Conservation (phyloP, 2,888 invertebrate species). For the Lampropteryx suffumata region DNA sequence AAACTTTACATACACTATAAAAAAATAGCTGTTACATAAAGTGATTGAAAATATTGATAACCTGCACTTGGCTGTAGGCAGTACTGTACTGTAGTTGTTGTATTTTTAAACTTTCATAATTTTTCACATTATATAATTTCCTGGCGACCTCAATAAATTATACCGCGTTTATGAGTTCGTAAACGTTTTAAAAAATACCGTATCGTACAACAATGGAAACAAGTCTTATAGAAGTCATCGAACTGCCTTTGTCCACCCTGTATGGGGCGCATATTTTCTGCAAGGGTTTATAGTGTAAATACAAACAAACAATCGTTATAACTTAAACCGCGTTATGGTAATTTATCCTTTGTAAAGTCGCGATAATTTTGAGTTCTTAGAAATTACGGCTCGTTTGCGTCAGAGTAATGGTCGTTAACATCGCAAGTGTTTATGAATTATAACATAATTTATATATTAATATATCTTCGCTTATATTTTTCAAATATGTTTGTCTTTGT, state of each 20-base stretch:
- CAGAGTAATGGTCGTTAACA: not conserved
- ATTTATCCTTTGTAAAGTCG: slow-evolving; percentile 20
- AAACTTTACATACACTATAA: no score
- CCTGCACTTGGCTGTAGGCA: no score
- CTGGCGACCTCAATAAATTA: slow-evolving; percentile 6
- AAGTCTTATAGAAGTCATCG: slow-evolving; percentile 58
- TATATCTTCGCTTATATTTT: no score
- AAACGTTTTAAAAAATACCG: slow-evolving; percentile 17
- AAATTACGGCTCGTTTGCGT: slow-evolving; percentile 6
- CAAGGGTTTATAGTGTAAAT: slow-evolving; percentile 36
- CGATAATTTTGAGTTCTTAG: slow-evolving; percentile 27
- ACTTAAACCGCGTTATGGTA: slow-evolving; percentile 24
- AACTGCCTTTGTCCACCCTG: slow-evolving; percentile 75
- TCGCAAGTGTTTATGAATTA: not conserved
- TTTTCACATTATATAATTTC: not conserved
- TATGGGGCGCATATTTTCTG: slow-evolving; percentile 62
- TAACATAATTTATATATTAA: not conserved
- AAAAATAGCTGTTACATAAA: no score
- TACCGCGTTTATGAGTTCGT: slow-evolving; percentile 4
- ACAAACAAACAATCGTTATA: slow-evolving; percentile 21
- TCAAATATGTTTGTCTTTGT: no score
- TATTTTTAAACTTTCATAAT: no score
- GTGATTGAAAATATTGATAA: no score
- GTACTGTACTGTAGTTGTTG: no score
- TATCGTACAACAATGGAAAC: slow-evolving; percentile 46